These are phyloP conservation scores for Exaiptasia diaphana DNA, from an alignment of 64 coral and sea anemone genomes.

Conservation along the genomic window DNA sequence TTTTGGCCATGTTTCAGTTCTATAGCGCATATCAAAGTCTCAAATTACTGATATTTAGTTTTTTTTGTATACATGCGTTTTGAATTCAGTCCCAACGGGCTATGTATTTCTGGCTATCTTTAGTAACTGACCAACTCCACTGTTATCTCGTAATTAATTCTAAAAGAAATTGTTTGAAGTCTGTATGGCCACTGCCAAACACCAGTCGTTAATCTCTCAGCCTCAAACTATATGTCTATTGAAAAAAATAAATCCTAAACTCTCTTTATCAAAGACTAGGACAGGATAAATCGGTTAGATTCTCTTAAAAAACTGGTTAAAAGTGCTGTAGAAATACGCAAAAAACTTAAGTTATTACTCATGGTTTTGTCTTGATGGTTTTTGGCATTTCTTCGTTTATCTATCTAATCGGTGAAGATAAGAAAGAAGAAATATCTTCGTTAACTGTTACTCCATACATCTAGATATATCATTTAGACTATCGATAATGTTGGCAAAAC, in stretches of 20 bases:
- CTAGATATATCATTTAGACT: not conserved
- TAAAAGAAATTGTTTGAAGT: not conserved
- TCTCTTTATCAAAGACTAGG: not conserved
- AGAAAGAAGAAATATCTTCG: constrained; percentile 3
- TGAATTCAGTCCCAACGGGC: too few relatives aligned
- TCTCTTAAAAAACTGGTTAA: not conserved
- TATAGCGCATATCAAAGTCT: not conserved
- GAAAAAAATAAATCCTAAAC: not conserved
- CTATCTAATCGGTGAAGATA: not conserved
- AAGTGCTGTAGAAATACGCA: too few relatives aligned
- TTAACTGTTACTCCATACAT: constrained; percentile 20
- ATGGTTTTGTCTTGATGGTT: not conserved
- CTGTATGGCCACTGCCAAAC: not conserved
- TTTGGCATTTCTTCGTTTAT: not conserved
- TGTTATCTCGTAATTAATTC: not conserved
- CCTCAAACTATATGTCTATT: not conserved
- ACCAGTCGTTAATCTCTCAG: not conserved
- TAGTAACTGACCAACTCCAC: not conserved
- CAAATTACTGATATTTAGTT: too few relatives aligned
- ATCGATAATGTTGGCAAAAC: not conserved
- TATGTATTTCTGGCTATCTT: not conserved
- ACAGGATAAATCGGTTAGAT: not conserved
- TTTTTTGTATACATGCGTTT: too few relatives aligned
- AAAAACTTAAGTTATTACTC: not conserved
- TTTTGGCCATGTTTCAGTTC: not conserved